Percentiles rank a stretch among this genome's conserved stretches.
phyloP scores from a whole-genome alignment of 2,113 vertebrate species.

The Hymenochirus boettgeri region DNA sequence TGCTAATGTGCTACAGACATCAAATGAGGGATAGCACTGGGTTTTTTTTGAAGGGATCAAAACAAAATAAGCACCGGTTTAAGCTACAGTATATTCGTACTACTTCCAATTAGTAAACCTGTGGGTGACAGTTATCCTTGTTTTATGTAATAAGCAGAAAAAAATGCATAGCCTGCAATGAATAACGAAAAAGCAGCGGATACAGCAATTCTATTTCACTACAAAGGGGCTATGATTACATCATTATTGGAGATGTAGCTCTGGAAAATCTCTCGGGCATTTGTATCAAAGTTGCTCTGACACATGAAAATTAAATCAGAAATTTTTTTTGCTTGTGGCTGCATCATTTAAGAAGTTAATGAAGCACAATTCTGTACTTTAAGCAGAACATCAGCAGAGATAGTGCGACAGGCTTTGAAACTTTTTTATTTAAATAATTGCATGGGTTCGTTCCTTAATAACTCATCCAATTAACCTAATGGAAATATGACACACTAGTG shows the following conservation, averaged over 20 bases:
- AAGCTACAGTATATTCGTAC: not conserved
- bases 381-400: slow-evolving; percentile 21
- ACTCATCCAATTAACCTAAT: slow-evolving; percentile 25
- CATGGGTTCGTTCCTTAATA: slow-evolving; percentile 20
- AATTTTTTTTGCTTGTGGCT: slow-evolving; percentile 35
- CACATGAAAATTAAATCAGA: slow-evolving; percentile 34
- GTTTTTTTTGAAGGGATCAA: not conserved
- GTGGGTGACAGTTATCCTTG: slow-evolving; percentile 7
- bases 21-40: not conserved
- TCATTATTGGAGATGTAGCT: slow-evolving; percentile 30
- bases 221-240: slow-evolving; percentile 29
- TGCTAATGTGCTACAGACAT: slow-evolving; percentile 1
- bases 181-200: slow-evolving; percentile 12
- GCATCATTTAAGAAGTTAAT: slow-evolving; percentile 34
- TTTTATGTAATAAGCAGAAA: not conserved
- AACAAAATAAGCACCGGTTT: not conserved
- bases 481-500: slow-evolving; percentile 5
- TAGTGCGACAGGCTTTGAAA: slow-evolving; percentile 17
- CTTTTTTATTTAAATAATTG: slow-evolving; percentile 39
- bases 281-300: slow-evolving; percentile 35
- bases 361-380: slow-evolving; percentile 26
- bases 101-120: slow-evolving; percentile 24
- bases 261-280: slow-evolving; percentile 26
- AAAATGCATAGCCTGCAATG: slow-evolving; percentile 12
- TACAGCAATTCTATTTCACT: slow-evolving; percentile 10